Evolutionary conservation across 2,888 invertebrate genomes (phyloP), one percentile per base, ranked within the genome.

Genomic region (Platynereis dumerilii): DNA sequence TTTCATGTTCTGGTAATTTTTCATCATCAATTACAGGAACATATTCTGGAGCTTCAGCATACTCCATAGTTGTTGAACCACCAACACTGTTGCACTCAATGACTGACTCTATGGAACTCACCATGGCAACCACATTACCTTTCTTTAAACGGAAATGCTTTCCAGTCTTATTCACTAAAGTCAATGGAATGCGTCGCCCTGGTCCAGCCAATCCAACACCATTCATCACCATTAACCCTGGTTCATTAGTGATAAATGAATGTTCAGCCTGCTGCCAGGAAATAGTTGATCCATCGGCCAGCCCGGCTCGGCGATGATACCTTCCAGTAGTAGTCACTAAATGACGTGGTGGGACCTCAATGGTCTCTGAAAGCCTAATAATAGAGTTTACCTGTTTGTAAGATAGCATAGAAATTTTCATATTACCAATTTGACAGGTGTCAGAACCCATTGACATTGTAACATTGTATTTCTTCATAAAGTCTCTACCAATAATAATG

Each of bases 401-500:
- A 10, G 48, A 22, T 22, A 7, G 12, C 7, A 12, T 48, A n/a
- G 5, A 7, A 20, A 48, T 5, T n/a, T 5, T 48, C 7, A 48
- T 12, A n/a, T 48, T 22, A 10, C 48, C 22, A 12, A n/a, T 22
- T 20, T 48, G n/a, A n/a, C n/a, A 10, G 5, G 22, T 48, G 3
- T 48, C 22, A 20, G 5, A 5, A 20, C 48, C 48, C 22, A 48
- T 20, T 5, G n/a, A 20, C n/a, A 48, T n/a, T 10, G 7, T 20
- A 20, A 48, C 48, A 48, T 48, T 48, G 48, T 48, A 20, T 20
- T 7, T 22, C 3, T n/a, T 20, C n/a, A 48, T 48, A 48, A 48
- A 48, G 17, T 48, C 48, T 48, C 48, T 48, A 20, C 48, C 48
- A 10, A 48, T 10, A 48, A 48, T 48, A 22, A 48, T n/a, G 48